These are phyloP conservation scores for Tenebrosternarchus preto DNA, from an alignment of 2,113 vertebrate species.

Conservation along the genomic window DNA sequence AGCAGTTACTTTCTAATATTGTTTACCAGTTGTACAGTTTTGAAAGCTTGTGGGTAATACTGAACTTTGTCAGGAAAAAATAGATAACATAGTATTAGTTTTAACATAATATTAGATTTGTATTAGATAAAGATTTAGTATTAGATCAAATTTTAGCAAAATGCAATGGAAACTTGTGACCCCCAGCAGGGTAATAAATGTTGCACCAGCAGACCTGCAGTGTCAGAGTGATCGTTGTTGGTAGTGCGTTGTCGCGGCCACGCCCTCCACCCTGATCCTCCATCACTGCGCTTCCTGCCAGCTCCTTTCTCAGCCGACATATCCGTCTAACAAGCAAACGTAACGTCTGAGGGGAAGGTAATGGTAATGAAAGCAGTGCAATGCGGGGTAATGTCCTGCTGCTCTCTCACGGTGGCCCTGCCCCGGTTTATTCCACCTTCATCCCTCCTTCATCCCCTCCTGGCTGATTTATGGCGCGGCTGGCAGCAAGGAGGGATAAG, in stretches of 20 bases:
- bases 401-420: constrained; percentile 9
- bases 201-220: too few species aligned
- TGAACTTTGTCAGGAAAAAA: too few species aligned
- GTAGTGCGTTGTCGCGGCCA: constrained; percentile 6
- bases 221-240: background rate
- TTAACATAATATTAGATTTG: too few species aligned
- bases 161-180: too few species aligned
- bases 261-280: constrained; percentile 1
- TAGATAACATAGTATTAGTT: too few species aligned
- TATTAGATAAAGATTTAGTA: too few species aligned
- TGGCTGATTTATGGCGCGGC: constrained; percentile 52
- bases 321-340: constrained; percentile 50
- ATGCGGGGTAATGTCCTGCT: constrained; percentile 58
- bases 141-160: too few species aligned
- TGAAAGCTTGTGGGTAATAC: too few species aligned
- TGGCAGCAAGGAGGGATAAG: constrained; percentile 47
- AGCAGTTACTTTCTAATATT: too few species aligned
- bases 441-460: constrained; percentile 33
- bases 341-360: constrained; percentile 60
- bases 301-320: constrained; percentile 14
- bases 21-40: too few species aligned
- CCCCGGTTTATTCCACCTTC: background rate
- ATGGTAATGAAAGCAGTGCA: constrained; percentile 66
- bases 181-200: too few species aligned
- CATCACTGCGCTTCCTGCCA: constrained; percentile 9